Evolutionary conservation across 2,888 invertebrate species (phyloP).

Genomic region (Agrochola macilenta): DNA sequence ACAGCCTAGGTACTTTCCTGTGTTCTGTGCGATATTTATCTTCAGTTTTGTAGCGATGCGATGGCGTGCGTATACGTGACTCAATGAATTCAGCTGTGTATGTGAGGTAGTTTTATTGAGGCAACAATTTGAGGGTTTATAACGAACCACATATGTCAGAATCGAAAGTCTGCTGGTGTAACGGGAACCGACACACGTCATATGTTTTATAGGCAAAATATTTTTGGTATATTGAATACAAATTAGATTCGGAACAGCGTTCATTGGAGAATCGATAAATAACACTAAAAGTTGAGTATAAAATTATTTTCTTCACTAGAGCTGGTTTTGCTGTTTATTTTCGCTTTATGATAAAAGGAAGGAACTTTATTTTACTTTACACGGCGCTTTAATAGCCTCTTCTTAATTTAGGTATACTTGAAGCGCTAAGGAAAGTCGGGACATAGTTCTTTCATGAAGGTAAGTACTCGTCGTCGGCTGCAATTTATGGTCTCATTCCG

Average conservation of each 20-base stretch:
- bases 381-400: conserved; percentile 45
- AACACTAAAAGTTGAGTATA: not conserved
- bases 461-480: conserved; percentile 71
- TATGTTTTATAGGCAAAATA: conserved; percentile 72
- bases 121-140: conserved; percentile 79
- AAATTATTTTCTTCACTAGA: not conserved
- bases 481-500: conserved; percentile 80
- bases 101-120: conserved; percentile 76
- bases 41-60: conserved; percentile 46
- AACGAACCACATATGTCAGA: conserved; percentile 73
- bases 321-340: conserved; percentile 3
- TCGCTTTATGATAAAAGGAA: conserved; percentile 26
- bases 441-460: conserved; percentile 64
- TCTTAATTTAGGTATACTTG: conserved; percentile 60
- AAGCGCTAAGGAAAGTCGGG: conserved; percentile 55
- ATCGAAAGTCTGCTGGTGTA: conserved; percentile 63
- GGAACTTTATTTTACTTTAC: conserved; percentile 31
- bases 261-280: not conserved
- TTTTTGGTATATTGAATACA: conserved; percentile 63
- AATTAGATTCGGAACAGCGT: conserved; percentile 6
- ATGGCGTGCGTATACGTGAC: conserved; percentile 64
- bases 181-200: conserved; percentile 67
- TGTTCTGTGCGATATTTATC: conserved; percentile 46
- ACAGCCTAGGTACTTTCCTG: conserved; percentile 17
- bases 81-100: conserved; percentile 70